phyloP scores from a whole-genome alignment of 2,888 invertebrate genomes.

The Reticulitermes lucifugus region DNA sequence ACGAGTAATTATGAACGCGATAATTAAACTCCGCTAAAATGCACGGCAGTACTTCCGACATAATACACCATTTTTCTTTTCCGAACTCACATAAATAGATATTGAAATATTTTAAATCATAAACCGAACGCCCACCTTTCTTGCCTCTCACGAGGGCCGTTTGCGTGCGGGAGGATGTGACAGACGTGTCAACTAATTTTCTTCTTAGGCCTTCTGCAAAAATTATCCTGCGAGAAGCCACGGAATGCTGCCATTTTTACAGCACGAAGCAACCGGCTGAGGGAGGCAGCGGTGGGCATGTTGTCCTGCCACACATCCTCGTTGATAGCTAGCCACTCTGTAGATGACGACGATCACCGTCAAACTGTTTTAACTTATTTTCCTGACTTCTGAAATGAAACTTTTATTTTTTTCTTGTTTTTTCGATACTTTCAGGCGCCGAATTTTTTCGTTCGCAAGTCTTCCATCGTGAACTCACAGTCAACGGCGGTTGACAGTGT shows the following conservation, averaged over 20 bases:
- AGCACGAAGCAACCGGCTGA: slow-evolving; percentile 55
- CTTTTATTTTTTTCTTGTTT: slow-evolving; percentile 42
- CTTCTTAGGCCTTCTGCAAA: slow-evolving; percentile 68
- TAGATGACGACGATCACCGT: slow-evolving; percentile 60
- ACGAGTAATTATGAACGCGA: slow-evolving; percentile 45
- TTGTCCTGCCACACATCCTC: slow-evolving; percentile 61
- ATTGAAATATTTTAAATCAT: slow-evolving; percentile 51
- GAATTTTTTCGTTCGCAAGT: slow-evolving; percentile 65
- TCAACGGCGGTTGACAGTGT: slow-evolving; percentile 72
- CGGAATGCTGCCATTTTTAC: slow-evolving; percentile 68
- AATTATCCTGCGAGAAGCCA: slow-evolving; percentile 66
- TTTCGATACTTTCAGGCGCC: slow-evolving; percentile 50
- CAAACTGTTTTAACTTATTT: slow-evolving; percentile 42
- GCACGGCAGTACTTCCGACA: slow-evolving; percentile 53
- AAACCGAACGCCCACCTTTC: slow-evolving; percentile 56
- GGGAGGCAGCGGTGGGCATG: slow-evolving; percentile 57
- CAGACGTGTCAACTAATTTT: slow-evolving; percentile 68
- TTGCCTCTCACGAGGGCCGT: slow-evolving; percentile 56
- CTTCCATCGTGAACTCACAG: slow-evolving; percentile 67
- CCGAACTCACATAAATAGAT: slow-evolving; percentile 54
- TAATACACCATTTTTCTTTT: slow-evolving; percentile 54
- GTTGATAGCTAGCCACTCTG: slow-evolving; percentile 51
- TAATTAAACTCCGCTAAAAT: slow-evolving; percentile 54
- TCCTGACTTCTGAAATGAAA: slow-evolving; percentile 33
- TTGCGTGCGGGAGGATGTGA: slow-evolving; percentile 52